phyloP scores from a whole-genome alignment of 2,888 invertebrate species.

The Hetaerina titia region DNA sequence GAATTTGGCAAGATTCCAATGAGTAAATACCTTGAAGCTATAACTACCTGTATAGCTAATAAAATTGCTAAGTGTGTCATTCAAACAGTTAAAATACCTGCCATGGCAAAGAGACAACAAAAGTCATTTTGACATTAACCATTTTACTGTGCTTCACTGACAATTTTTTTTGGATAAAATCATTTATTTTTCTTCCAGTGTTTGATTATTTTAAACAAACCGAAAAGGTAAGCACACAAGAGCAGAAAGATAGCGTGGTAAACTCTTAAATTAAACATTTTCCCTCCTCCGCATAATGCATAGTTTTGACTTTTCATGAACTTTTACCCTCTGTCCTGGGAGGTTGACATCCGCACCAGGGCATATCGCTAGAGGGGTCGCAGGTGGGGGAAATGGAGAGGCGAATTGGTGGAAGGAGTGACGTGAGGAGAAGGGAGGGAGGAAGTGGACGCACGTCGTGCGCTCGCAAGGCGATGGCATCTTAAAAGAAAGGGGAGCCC shows the following conservation, averaged over 20 bases:
- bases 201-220: neutral
- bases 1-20: too few relatives aligned
- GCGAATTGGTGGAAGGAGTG: neutral
- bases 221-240: neutral
- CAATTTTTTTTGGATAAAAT: too few relatives aligned
- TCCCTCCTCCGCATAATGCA: neutral
- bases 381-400: neutral
- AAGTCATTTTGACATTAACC: too few relatives aligned
- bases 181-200: too few relatives aligned
- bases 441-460: slow-evolving; percentile 9
- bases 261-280: neutral
- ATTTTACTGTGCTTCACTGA: too few relatives aligned
- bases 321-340: slow-evolving; percentile 20
- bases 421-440: neutral
- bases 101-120: too few relatives aligned
- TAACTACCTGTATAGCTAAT: too few relatives aligned
- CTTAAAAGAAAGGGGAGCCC: neutral
- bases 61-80: too few relatives aligned
- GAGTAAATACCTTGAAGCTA: too few relatives aligned
- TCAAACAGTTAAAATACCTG: too few relatives aligned
- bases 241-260: neutral
- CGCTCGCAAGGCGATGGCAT: slow-evolving; percentile 19
- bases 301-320: neutral
- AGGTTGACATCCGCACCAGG: slow-evolving; percentile 4
- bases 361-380: slow-evolving; percentile 16